Evolutionary conservation across 2,888 invertebrate species (phyloP).

Genomic region (Drosophila fungiperda): DNA sequence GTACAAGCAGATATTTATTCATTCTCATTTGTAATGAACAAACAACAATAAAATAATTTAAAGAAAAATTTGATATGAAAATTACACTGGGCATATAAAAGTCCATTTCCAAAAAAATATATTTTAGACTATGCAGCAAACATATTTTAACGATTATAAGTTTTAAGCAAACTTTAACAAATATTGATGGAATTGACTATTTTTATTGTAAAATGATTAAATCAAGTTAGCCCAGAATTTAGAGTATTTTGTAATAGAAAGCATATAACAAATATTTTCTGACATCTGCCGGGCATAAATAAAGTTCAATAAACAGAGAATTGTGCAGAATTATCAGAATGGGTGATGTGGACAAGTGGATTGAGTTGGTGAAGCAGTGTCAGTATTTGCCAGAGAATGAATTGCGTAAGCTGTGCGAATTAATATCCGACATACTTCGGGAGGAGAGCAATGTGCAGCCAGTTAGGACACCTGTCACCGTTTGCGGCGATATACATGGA

Average conservation of each 20-base stretch:
- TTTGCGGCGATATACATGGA: constrained; percentile 99
- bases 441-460: constrained; percentile 99
- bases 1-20: neutral
- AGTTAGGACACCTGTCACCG: constrained; percentile 98
- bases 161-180: neutral
- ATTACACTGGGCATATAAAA: neutral
- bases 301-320: neutral
- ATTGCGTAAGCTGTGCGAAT: constrained; percentile 97
- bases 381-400: constrained; percentile 99
- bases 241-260: neutral
- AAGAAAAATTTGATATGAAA: neutral
- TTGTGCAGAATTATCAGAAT: constrained; percentile 81
- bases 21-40: neutral
- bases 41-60: neutral
- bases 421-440: constrained; percentile 95
- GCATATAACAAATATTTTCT: neutral
- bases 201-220: neutral
- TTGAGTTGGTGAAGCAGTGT: constrained; percentile 96
- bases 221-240: neutral
- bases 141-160: neutral
- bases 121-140: neutral
- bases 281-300: neutral
- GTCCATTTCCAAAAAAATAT: neutral
- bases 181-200: neutral
- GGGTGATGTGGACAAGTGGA: constrained; percentile 96